These are phyloP conservation scores for Platycnemis pennipes DNA, from an alignment of 2,888 invertebrate genomes.

Conservation along the genomic window DNA sequence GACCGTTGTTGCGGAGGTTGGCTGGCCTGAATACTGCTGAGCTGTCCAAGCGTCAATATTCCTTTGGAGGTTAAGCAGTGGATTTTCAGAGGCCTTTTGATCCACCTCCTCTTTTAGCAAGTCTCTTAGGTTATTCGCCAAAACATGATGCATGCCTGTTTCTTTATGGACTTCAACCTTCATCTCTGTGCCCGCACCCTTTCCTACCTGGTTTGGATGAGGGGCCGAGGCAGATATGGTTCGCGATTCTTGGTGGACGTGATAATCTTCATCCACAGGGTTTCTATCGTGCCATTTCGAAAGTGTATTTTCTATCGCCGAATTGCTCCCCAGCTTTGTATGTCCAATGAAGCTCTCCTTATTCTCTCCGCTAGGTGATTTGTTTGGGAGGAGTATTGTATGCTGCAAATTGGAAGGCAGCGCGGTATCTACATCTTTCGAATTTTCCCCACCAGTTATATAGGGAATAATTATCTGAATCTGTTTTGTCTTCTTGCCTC, in stretches of 20 bases:
- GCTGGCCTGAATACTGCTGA: constrained; percentile 83
- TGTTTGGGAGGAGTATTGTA: not conserved
- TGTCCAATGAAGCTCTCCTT: not conserved
- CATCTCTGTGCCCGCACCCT: not conserved
- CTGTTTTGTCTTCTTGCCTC: constrained; percentile 82
- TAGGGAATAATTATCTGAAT: constrained; percentile 92
- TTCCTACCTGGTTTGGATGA: constrained; percentile 25
- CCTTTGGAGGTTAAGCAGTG: constrained; percentile 87
- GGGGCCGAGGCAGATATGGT: constrained; percentile 72
- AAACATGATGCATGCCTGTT: constrained; percentile 73
- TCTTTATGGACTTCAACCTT: constrained; percentile 30
- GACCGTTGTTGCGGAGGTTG: constrained; percentile 7
- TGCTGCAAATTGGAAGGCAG: not conserved
- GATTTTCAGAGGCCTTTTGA: constrained; percentile 75
- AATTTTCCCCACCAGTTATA: constrained; percentile 81
- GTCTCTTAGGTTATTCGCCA: constrained; percentile 81
- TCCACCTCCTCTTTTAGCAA: constrained; percentile 79
- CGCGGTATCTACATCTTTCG: not conserved
- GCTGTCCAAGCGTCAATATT: constrained; percentile 93
- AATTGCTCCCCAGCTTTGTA: not conserved
- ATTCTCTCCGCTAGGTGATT: constrained; percentile 73
- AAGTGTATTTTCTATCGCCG: not conserved
- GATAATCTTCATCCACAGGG: constrained; percentile 70
- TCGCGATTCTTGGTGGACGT: constrained; percentile 72
- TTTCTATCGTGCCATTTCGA: constrained; percentile 7